These are phyloP conservation scores for Scomber scombrus DNA, from an alignment of 2,113 vertebrate species.

Conservation along the genomic window DNA sequence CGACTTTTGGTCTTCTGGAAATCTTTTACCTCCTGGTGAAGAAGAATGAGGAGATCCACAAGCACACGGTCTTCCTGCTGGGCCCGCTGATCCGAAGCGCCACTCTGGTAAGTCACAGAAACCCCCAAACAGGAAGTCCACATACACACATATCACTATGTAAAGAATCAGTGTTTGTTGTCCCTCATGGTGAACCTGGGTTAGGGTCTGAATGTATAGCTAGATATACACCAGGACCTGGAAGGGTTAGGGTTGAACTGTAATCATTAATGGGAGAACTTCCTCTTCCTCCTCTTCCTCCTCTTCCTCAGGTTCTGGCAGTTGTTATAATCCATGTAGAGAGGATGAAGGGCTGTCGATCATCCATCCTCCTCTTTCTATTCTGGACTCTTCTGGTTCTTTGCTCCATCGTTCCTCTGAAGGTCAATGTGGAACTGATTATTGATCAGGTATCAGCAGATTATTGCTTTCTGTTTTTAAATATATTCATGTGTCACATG, in stretches of 20 bases:
- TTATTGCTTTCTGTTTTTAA: too few species aligned
- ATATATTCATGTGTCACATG: too few species aligned
- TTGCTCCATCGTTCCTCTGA: constrained; percentile 79
- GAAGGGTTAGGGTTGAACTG: too few species aligned
- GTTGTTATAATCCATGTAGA: constrained; percentile 86
- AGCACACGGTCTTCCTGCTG: constrained; percentile 76
- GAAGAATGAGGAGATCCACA: constrained; percentile 60
- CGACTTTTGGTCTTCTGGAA: constrained; percentile 77
- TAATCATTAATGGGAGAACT: too few species aligned
- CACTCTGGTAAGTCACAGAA: constrained; percentile 68
- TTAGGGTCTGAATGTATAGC: too few species aligned
- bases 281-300: background rate
- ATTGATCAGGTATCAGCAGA: constrained; percentile 82
- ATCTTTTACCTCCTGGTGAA: constrained; percentile 76
- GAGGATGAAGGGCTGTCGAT: constrained; percentile 85
- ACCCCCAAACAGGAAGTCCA: background rate
- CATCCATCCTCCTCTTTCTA: constrained; percentile 87
- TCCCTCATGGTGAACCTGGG: background rate
- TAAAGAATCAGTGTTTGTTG: too few species aligned
- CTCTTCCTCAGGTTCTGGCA: constrained; percentile 72
- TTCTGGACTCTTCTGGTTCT: constrained; percentile 88
- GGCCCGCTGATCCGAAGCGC: constrained; percentile 76
- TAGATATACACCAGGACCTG: too few species aligned
- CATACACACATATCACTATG: background rate
- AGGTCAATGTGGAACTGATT: constrained; percentile 75